Conservation (phyloP, 2,888 invertebrate species). For the Caprella mutica region DNA sequence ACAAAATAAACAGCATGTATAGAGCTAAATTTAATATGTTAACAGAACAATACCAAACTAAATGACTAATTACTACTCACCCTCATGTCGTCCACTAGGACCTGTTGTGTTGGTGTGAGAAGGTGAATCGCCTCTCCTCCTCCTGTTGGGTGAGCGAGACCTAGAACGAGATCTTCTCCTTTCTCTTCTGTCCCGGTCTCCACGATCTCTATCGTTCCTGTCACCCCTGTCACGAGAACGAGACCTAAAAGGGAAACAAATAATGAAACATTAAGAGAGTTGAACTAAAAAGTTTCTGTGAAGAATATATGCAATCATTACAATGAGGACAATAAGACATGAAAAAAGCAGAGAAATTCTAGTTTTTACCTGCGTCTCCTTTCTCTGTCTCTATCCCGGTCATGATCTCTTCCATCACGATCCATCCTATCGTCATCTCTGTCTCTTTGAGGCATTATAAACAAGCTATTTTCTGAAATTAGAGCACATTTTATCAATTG, state of each 20-base stretch:
- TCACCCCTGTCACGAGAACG: slow-evolving; percentile 2
- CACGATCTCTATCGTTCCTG: background rate
- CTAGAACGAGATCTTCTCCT: background rate
- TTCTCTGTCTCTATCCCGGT: slow-evolving; percentile 6
- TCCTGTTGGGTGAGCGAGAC: background rate
- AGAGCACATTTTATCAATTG: too few species aligned
- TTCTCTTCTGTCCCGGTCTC: background rate
- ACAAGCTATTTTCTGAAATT: too few species aligned
- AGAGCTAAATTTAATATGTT: too few species aligned
- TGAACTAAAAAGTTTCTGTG: background rate
- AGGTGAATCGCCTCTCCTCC: background rate
- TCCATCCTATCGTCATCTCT: background rate
- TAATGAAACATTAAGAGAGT: background rate
- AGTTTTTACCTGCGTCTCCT: background rate
- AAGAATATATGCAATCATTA: too few species aligned
- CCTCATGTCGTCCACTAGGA: slow-evolving; percentile 5
- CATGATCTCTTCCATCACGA: slow-evolving; percentile 8
- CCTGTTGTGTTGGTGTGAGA: slow-evolving; percentile 6
- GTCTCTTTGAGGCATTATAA: too few species aligned
- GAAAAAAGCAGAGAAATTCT: too few species aligned
- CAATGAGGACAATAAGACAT: too few species aligned
- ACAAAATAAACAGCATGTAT: too few species aligned
- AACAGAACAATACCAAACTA: too few species aligned
- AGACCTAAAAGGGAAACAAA: background rate
- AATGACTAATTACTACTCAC: background rate